Base-by-base conservation (phyloP, 2,113 vertebrate species). In the Chrysemys picta region DNA sequence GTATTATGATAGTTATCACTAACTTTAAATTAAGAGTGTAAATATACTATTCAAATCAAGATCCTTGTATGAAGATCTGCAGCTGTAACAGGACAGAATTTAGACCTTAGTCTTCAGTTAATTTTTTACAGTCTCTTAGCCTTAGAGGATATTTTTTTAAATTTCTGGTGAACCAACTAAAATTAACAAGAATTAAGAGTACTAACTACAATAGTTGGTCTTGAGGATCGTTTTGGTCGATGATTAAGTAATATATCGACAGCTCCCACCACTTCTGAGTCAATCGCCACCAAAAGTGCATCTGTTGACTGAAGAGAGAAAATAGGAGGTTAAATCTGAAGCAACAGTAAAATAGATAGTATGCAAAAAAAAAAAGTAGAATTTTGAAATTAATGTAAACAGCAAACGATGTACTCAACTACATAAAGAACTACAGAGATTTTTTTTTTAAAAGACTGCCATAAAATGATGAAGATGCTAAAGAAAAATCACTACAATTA, bases 221-320 rank as follows among this genome's bases (percentile, higher is more conserved):
- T 99, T 95, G 99, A 99, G 75, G 99, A 98, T 96, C 99, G 97
- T 98, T 99, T 99, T 53, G 99, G 99, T 89, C 98, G 98, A 98
- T 99, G 99, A 97, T 99, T 99, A 94, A 99, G 99, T 35, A 99
- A 98, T 97, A 99, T 99, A 97, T 99, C 99, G 94, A 99, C 99
- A 85, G 99, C 99, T 98, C 99, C 99, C 86, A 99, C 99, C 97
- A 99, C 99, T 97, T 99, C 99, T 1, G 99, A 99, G 98, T 99
- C 99, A 96, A 99, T 99, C 89, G 99, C 99, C 96, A 99, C 99
- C 98, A 99, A 96, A 97, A 99, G 98, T 69, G 99, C 99, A 98
- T 99, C 99, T 10, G 99, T 99, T 14, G 99, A 99, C 99, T 99
- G 87, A 78, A 92, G 56, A 97, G 96, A 97, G 80, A 98, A 97